Base-by-base conservation (phyloP, 2,888 invertebrate genomes). In the Scaptodrosophila latifasciaeformis region DNA sequence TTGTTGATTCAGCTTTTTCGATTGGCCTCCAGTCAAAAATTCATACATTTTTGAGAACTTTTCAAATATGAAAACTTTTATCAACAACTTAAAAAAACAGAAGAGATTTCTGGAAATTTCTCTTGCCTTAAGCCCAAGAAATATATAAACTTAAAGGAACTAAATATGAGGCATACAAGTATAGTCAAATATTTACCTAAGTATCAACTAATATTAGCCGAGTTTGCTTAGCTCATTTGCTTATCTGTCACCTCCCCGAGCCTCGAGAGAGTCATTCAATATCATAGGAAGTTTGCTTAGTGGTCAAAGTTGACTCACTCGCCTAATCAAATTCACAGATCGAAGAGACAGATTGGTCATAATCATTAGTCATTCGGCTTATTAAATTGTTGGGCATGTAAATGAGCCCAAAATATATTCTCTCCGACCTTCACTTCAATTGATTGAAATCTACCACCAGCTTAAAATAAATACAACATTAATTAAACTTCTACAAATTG, bases 1-100 rank as follows among this genome's bases (percentile, higher is more conserved):
- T 67, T 80, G 66, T 75, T 74, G 62, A 68, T 60, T 57, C 68
- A 72, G 59, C 56, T 65, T 59, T n/a, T n/a, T n/a, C n/a, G 40
- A 50, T 19, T 10, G 24, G 24, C 24, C 24, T 7, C 24, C 7
- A 24, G 24, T 5, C 24, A 24, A 24, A 24, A 24, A 24, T 24
- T 3, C 4, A 7, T 24, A 24, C 4, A 24, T 24, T 24, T n/a
- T n/a, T n/a, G n/a, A n/a, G n/a, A n/a, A n/a, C n/a, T n/a, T n/a
- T n/a, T n/a, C n/a, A n/a, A n/a, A n/a, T n/a, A n/a, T n/a, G n/a
- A n/a, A n/a, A n/a, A n/a, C n/a, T n/a, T n/a, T n/a, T n/a, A n/a
- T n/a, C n/a, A n/a, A n/a, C n/a, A n/a, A n/a, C n/a, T n/a, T n/a
- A n/a, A n/a, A n/a, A n/a, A n/a, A n/a, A n/a, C n/a, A n/a, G n/a